Conservation (phyloP, 2,797 vertebrate species). For the Gouania willdenowi region DNA sequence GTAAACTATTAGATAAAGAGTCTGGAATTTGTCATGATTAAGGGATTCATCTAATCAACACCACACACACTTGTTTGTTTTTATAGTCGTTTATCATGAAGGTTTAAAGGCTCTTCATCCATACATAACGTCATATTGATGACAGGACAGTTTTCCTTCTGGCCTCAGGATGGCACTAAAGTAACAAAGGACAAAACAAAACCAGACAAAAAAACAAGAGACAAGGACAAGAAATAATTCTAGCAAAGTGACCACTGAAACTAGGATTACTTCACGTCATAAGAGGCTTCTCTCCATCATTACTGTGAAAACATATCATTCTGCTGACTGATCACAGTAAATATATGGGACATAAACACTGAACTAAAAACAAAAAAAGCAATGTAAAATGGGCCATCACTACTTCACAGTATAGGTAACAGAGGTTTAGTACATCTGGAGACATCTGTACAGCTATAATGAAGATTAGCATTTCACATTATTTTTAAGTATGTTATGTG, state of each 20-base stretch:
- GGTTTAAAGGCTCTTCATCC: slow-evolving; percentile 24
- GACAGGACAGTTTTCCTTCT: slow-evolving; percentile 5
- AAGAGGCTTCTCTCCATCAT: not conserved
- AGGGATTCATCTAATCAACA: no score
- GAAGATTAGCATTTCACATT: slow-evolving; percentile 1
- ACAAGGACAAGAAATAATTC: slow-evolving; percentile 15
- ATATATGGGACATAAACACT: no score
- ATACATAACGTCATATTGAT: slow-evolving; percentile 30
- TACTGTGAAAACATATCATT: no score
- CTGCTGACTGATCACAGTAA: not conserved
- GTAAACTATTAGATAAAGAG: no score
- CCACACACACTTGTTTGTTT: slow-evolving; percentile 34
- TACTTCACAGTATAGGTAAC: not conserved
- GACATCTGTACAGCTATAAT: slow-evolving; percentile 2
- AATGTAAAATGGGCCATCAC: no score
- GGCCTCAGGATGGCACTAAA: slow-evolving; percentile 32
- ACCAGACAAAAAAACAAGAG: slow-evolving; percentile 4
- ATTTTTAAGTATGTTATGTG: slow-evolving; percentile 19
- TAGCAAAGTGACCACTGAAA: slow-evolving; percentile 18
- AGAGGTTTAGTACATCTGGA: not conserved
- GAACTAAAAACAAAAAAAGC: not conserved
- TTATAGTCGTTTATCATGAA: slow-evolving; percentile 50
- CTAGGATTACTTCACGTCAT: not conserved
- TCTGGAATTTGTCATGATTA: no score
- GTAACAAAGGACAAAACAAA: slow-evolving; percentile 21